These are phyloP conservation scores for Verasper variegatus DNA, from an alignment of 2,113 vertebrate genomes.

Conservation along the genomic window DNA sequence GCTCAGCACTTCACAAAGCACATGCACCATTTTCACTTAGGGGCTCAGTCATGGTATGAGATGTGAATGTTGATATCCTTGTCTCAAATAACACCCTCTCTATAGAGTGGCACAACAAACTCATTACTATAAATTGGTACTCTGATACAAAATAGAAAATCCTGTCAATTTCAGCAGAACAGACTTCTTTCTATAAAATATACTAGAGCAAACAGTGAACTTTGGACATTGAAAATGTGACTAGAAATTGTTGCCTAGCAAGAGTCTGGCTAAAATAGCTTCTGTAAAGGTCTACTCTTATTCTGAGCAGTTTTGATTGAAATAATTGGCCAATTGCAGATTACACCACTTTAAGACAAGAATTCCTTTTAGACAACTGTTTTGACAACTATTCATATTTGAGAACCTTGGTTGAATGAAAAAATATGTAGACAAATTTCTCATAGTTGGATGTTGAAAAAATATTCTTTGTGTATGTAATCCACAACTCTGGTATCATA, in stretches of 20 bases:
- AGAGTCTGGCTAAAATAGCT: not conserved
- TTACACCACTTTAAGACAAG: too few species aligned
- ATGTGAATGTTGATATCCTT: slow-evolving; percentile 37
- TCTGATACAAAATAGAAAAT: not conserved
- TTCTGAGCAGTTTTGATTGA: too few species aligned
- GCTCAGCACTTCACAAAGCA: slow-evolving; percentile 48
- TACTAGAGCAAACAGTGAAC: not conserved
- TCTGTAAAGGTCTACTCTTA: not conserved
- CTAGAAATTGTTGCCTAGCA: not conserved
- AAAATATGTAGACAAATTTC: too few species aligned
- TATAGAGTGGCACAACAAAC: slow-evolving; percentile 13
- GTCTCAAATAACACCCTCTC: not conserved
- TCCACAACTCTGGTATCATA: not conserved
- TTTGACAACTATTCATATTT: too few species aligned
- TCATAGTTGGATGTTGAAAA: too few species aligned
- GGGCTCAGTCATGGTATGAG: slow-evolving; percentile 32
- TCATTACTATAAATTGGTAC: not conserved
- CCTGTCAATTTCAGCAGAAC: not conserved
- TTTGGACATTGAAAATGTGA: not conserved
- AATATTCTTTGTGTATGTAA: too few species aligned
- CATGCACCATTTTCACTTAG: slow-evolving; percentile 24
- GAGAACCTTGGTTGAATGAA: not conserved
- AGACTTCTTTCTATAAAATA: not conserved
- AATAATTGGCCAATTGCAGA: too few species aligned
- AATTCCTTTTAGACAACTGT: too few species aligned